phyloP scores from a whole-genome alignment of 2,113 vertebrate genomes.

The Craseonycteris thonglongyai region DNA sequence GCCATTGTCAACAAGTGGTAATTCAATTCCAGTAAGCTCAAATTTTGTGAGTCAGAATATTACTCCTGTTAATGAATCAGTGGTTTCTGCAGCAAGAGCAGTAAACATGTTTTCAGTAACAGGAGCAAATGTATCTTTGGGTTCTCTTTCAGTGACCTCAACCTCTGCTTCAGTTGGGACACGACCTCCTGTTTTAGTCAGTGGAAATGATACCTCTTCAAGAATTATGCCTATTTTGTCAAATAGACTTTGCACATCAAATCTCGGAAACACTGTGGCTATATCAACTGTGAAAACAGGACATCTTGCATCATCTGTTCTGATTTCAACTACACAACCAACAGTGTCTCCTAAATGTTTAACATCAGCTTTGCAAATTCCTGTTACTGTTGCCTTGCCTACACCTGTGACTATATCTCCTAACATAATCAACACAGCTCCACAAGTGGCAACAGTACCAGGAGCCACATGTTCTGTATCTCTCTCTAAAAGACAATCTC shows the following conservation, averaged over 20 bases:
- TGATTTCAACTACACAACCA: conserved; percentile 83
- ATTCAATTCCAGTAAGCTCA: conserved; percentile 68
- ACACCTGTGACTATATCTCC: conserved; percentile 57
- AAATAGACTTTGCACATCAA: conserved; percentile 72
- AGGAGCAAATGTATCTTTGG: conserved; percentile 60
- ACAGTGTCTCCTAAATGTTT: conserved; percentile 73
- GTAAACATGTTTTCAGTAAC: conserved; percentile 66
- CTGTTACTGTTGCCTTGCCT: conserved; percentile 77
- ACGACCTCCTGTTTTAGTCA: conserved; percentile 64
- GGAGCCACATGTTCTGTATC: conserved; percentile 58
- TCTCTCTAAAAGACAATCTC: conserved; percentile 75
- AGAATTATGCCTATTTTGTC: conserved; percentile 72
- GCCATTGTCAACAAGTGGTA: conserved; percentile 60
- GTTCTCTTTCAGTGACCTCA: conserved; percentile 72
- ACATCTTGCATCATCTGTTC: conserved; percentile 86
- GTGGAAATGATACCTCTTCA: conserved; percentile 73
- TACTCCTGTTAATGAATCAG: conserved; percentile 68
- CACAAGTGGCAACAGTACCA: conserved; percentile 69
- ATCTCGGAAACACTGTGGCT: conserved; percentile 77
- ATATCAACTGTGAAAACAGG: conserved; percentile 88
- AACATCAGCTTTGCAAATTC: conserved; percentile 77
- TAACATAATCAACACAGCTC: conserved; percentile 67
- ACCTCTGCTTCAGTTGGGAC: conserved; percentile 56
- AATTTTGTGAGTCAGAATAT: conserved; percentile 67
- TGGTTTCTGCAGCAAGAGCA: conserved; percentile 66